These are phyloP conservation scores for Mechanitis messenoides DNA, from an alignment of 2,888 invertebrate species.

Conservation along the genomic window DNA sequence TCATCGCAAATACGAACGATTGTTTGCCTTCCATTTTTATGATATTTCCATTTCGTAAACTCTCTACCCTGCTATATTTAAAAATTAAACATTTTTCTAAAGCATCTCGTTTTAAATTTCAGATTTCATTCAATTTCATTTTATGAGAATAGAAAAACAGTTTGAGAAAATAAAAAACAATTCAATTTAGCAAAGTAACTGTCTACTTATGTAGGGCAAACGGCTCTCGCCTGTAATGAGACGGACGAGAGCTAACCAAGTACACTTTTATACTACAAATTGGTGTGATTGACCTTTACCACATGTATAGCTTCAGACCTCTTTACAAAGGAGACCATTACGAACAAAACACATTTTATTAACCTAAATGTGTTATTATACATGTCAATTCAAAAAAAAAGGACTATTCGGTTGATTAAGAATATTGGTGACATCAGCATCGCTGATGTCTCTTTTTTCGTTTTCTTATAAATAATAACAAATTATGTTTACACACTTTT, in stretches of 20 bases:
- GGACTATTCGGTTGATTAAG: no score
- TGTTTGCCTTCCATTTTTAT: constrained; percentile 72
- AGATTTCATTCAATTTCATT: constrained; percentile 16
- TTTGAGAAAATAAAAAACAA: not conserved
- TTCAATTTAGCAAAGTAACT: constrained; percentile 17
- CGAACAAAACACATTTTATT: no score
- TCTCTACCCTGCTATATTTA: constrained; percentile 26
- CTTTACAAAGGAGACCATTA: not conserved
- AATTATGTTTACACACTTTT: no score
- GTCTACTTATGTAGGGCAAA: constrained; percentile 17
- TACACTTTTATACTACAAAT: constrained; percentile 22
- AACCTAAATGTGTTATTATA: no score
- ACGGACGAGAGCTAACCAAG: constrained; percentile 18
- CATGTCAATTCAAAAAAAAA: no score
- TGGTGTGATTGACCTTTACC: constrained; percentile 12
- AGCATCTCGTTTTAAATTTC: constrained; percentile 45
- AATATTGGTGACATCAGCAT: no score
- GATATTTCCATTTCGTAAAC: constrained; percentile 51
- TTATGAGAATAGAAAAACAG: constrained; percentile 9
- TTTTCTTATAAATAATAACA: no score
- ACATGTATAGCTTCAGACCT: constrained; percentile 15
- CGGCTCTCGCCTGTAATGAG: constrained; percentile 22
- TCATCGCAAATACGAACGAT: constrained; percentile 61
- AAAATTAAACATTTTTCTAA: constrained; percentile 49
- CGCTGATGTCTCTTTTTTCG: no score